These are phyloP conservation scores for Drosophila punjabiensis DNA, from an alignment of 1,140 invertebrate species.

Conservation along the genomic window DNA sequence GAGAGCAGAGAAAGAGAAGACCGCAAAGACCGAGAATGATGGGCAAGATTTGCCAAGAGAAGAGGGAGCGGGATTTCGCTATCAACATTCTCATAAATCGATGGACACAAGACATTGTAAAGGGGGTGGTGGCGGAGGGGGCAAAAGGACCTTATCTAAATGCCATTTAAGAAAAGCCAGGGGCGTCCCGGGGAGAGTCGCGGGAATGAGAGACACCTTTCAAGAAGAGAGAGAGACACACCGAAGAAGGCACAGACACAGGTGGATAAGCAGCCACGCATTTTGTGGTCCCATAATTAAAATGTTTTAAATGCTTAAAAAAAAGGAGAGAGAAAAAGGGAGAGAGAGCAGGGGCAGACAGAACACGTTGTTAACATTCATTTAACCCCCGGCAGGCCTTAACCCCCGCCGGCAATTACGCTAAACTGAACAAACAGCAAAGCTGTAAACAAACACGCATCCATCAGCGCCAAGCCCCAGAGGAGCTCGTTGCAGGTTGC, in stretches of 20 bases:
- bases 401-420: constrained; percentile 68
- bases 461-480: constrained; percentile 60
- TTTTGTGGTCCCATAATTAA: constrained; percentile 77
- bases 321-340: background rate
- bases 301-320: constrained; percentile 69
- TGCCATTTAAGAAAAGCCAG: constrained; percentile 70
- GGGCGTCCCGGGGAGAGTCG: background rate
- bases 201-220: constrained; percentile 24
- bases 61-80: constrained; percentile 25
- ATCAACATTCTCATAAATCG: constrained; percentile 71
- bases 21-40: constrained; percentile 23
- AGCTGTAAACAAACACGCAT: constrained; percentile 84
- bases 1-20: constrained; percentile 7
- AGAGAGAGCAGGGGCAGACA: constrained; percentile 23
- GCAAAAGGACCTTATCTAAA: constrained; percentile 70
- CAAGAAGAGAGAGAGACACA: background rate
- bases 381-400: constrained; percentile 58
- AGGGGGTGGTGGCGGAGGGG: constrained; percentile 5
- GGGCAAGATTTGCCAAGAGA: constrained; percentile 22
- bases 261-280: constrained; percentile 50
- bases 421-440: constrained; percentile 83
- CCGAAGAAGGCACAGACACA: constrained; percentile 15
- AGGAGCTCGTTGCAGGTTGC: constrained; percentile 32
- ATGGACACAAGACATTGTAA: constrained; percentile 53
- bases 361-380: constrained; percentile 82